phyloP scores from a whole-genome alignment of 2,888 invertebrate genomes.

The Chouioia cunea region DNA sequence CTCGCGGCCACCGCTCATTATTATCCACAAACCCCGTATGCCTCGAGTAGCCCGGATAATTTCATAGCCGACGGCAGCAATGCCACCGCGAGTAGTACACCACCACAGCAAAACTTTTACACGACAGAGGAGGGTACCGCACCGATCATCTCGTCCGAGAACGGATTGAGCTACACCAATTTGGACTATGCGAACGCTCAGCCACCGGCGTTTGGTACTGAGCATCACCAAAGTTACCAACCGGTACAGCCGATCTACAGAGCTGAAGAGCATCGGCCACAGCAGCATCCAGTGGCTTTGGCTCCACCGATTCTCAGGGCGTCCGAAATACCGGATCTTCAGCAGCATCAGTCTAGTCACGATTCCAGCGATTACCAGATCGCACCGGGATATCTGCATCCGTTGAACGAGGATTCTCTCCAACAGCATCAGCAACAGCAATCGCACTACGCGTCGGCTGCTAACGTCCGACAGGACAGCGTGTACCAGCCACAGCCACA shows the following conservation, averaged over 20 bases:
- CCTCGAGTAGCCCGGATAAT: slow-evolving; percentile 65
- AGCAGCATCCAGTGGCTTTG: slow-evolving; percentile 66
- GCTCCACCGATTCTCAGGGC: too few species aligned
- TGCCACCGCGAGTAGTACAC: slow-evolving; percentile 52
- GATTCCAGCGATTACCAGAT: slow-evolving; percentile 70
- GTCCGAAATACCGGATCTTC: slow-evolving; percentile 54
- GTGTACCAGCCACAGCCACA: slow-evolving; percentile 70
- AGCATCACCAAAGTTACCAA: slow-evolving; percentile 69
- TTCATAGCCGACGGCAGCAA: slow-evolving; percentile 59
- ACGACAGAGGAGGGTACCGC: slow-evolving; percentile 68
- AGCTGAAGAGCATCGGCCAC: slow-evolving; percentile 59
- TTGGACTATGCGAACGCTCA: slow-evolving; percentile 77
- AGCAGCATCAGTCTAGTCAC: slow-evolving; percentile 64
- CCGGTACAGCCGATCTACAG: slow-evolving; percentile 58
- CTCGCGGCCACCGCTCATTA: slow-evolving; percentile 61
- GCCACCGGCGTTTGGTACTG: slow-evolving; percentile 39
- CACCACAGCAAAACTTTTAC: slow-evolving; percentile 62
- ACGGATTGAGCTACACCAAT: slow-evolving; percentile 91
- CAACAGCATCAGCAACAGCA: slow-evolving; percentile 65
- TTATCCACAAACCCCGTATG: slow-evolving; percentile 66
- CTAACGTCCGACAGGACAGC: slow-evolving; percentile 69
- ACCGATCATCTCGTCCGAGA: slow-evolving; percentile 85
- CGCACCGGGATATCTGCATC: slow-evolving; percentile 60
- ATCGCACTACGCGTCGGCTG: slow-evolving; percentile 63
- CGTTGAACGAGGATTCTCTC: slow-evolving; percentile 52